A percentile compares a stretch with the other conserved stretches of the same genome.
These are phyloP conservation scores for Enteromius unitaeniatus DNA, from an alignment of 2,797 vertebrate species.

Conservation along the genomic window DNA sequence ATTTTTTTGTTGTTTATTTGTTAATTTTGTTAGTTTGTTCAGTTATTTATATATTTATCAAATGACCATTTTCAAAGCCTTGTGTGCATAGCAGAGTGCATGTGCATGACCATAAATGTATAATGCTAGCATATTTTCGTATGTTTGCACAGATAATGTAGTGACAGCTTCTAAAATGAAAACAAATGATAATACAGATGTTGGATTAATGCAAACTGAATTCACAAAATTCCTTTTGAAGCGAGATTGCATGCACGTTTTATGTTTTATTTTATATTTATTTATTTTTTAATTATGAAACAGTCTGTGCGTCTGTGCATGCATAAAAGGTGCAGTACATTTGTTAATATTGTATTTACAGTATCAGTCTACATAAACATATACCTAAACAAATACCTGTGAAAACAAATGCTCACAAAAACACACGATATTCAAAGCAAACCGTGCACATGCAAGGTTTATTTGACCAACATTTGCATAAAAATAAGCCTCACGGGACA, in stretches of 20 bases:
- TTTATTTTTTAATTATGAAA: neutral
- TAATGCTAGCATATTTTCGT: neutral
- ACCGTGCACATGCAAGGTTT: neutral
- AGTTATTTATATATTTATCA: neutral
- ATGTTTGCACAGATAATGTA: neutral
- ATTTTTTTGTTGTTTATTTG: neutral
- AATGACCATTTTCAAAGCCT: neutral
- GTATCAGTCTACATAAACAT: neutral
- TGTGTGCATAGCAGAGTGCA: neutral
- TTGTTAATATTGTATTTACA: neutral
- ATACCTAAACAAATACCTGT: neutral
- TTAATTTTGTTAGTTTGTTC: neutral
- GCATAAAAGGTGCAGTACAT: neutral
- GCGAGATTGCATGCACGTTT: neutral
- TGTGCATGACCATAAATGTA: neutral
- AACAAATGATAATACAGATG: neutral
- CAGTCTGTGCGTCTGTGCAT: too few relatives aligned
- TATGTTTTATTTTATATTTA: neutral
- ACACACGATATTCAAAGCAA: neutral
- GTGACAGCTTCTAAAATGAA: neutral
- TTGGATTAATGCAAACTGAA: neutral
- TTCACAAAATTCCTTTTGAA: neutral
- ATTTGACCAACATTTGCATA: conserved; percentile 5
- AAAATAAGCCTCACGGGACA: neutral
- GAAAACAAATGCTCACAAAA: neutral